A percentile compares a stretch with the other conserved stretches of the same genome.
phyloP scores from a whole-genome alignment of 1,140 invertebrate genomes.

The Drosophila orosa region DNA sequence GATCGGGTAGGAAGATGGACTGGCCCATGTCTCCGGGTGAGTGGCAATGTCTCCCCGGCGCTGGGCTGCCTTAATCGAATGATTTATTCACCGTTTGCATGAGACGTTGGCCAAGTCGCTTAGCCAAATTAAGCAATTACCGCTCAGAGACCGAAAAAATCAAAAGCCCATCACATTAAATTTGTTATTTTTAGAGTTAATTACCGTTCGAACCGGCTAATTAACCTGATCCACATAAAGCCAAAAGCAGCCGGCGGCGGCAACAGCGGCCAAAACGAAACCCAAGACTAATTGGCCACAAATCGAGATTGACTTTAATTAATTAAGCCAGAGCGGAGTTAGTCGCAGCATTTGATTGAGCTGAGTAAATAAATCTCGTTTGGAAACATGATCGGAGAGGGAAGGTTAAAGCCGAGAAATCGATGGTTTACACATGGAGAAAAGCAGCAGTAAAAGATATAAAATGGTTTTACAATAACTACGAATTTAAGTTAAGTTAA shows the following conservation, averaged over 20 bases:
- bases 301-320: slow-evolving; percentile 76
- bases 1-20: not conserved
- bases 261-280: slow-evolving; percentile 53
- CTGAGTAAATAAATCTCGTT: slow-evolving; percentile 53
- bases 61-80: slow-evolving; percentile 57
- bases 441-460: not conserved
- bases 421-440: not conserved
- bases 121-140: slow-evolving; percentile 79
- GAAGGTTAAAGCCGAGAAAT: slow-evolving; percentile 22
- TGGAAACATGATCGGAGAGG: slow-evolving; percentile 34
- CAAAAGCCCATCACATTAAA: slow-evolving; percentile 62
- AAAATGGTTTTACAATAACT: no score
- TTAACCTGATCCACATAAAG: slow-evolving; percentile 77
- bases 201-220: slow-evolving; percentile 60
- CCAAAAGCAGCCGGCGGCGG: slow-evolving; percentile 32
- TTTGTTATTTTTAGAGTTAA: slow-evolving; percentile 65
- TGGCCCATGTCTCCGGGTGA: slow-evolving; percentile 10
- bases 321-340: slow-evolving; percentile 54
- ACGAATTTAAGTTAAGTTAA: no score
- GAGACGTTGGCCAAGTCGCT: slow-evolving; percentile 61
- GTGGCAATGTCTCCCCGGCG: slow-evolving; percentile 30
- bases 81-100: slow-evolving; percentile 80
- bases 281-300: slow-evolving; percentile 70
- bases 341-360: slow-evolving; percentile 55
- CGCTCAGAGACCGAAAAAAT: slow-evolving; percentile 29